Evolutionary conservation across 2,113 vertebrate species (phyloP).

Genomic region (Orthonyx spaldingii): DNA sequence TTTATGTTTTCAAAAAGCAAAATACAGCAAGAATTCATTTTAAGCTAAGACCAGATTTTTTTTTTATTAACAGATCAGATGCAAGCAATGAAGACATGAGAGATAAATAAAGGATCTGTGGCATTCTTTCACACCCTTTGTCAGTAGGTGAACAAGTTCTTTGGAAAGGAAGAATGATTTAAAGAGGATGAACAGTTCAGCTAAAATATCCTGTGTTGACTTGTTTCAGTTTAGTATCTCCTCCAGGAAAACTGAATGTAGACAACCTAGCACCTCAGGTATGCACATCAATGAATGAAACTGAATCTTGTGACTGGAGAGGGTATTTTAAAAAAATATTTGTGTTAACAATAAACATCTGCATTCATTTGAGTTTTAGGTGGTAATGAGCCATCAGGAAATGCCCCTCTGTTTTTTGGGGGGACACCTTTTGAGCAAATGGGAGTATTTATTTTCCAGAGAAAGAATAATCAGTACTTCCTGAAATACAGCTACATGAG

Average conservation of each 20-base stretch:
- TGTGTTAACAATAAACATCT: conserved; percentile 16
- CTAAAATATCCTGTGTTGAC: conserved; percentile 25
- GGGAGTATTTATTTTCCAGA: conserved; percentile 7
- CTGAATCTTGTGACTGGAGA: neutral
- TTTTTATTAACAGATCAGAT: conserved; percentile 77
- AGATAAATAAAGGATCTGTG: conserved; percentile 23
- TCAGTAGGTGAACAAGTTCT: neutral
- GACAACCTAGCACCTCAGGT: conserved; percentile 33
- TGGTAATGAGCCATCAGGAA: neutral
- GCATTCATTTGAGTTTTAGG: conserved; percentile 11
- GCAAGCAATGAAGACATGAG: conserved; percentile 79
- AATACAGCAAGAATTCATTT: neutral
- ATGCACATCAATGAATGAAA: conserved; percentile 27
- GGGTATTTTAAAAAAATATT: neutral
- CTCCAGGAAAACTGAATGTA: conserved; percentile 57
- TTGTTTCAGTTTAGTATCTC: conserved; percentile 37
- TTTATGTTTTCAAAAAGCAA: neutral
- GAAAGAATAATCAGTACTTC: neutral
- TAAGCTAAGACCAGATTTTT: conserved; percentile 1
- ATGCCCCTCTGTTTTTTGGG: neutral
- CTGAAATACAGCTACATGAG: neutral
- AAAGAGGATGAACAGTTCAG: neutral
- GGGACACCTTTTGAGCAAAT: neutral
- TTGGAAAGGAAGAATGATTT: conserved; percentile 19
- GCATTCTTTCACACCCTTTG: neutral